Conservation (phyloP, 2,113 vertebrate genomes). For the Lepus europaeus region DNA sequence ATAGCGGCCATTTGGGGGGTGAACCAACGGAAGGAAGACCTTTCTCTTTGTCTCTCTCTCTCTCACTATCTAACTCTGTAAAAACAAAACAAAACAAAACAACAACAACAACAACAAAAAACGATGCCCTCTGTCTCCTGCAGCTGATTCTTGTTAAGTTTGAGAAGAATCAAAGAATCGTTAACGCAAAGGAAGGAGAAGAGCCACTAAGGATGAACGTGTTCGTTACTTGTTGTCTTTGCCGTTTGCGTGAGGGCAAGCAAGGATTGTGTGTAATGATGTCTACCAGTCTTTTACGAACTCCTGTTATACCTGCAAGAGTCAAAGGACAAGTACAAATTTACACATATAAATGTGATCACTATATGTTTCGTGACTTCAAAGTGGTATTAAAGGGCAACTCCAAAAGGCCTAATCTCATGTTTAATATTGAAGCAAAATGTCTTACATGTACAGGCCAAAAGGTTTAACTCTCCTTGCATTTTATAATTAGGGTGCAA, state of each 20-base stretch:
- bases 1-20: too few relatives aligned
- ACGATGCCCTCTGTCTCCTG: neutral
- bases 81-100: too few relatives aligned
- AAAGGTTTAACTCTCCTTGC: neutral
- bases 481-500: slow-evolving; percentile 20
- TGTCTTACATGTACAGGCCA: neutral
- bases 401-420: slow-evolving; percentile 2
- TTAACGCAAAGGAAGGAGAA: neutral
- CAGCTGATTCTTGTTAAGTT: neutral
- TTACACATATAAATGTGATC: neutral
- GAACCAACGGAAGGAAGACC: too few relatives aligned
- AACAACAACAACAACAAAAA: neutral
- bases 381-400: neutral
- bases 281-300: neutral
- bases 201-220: neutral
- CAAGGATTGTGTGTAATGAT: neutral
- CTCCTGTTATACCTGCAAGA: neutral
- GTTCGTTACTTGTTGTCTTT: neutral
- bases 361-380: neutral
- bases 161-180: neutral
- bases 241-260: neutral
- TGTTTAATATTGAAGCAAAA: slow-evolving; percentile 38
- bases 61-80: too few relatives aligned
- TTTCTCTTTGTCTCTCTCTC: too few relatives aligned
- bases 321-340: neutral